Conservation (phyloP, 2,888 invertebrate species). For the Apoda limacodes region DNA sequence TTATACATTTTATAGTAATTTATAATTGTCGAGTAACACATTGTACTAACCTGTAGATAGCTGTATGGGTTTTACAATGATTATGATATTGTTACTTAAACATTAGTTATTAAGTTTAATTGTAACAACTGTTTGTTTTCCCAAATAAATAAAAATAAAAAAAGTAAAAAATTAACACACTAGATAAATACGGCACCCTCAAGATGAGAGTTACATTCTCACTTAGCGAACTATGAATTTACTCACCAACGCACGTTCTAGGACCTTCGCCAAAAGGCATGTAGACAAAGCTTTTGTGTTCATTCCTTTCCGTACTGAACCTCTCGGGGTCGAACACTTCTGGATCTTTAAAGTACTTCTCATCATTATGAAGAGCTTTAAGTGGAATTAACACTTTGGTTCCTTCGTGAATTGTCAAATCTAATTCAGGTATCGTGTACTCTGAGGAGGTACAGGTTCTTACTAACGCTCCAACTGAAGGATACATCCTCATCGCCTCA, state of each 20-base stretch:
- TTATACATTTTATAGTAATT: too few relatives aligned
- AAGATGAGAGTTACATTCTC: too few relatives aligned
- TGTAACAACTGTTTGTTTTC: too few relatives aligned
- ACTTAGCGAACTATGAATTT: too few relatives aligned
- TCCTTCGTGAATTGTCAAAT: slow-evolving; percentile 41
- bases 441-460: slow-evolving; percentile 43
- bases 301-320: slow-evolving; percentile 34
- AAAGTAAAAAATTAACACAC: too few relatives aligned
- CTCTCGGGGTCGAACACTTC: slow-evolving; percentile 47
- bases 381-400: slow-evolving; percentile 45
- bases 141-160: too few relatives aligned
- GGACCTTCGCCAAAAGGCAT: slow-evolving; percentile 56
- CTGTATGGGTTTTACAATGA: too few relatives aligned
- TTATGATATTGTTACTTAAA: too few relatives aligned
- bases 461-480: slow-evolving; percentile 46
- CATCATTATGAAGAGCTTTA: slow-evolving; percentile 49
- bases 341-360: slow-evolving; percentile 44
- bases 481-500: slow-evolving; percentile 54
- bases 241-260: slow-evolving; percentile 31
- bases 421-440: slow-evolving; percentile 49
- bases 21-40: too few relatives aligned
- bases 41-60: too few relatives aligned
- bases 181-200: too few relatives aligned
- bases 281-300: slow-evolving; percentile 33
- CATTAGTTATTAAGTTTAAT: too few relatives aligned